A percentile compares a stretch with the other conserved stretches of the same genome.
These are phyloP conservation scores for Drosophila longiperda DNA, from an alignment of 2,888 invertebrate species.

Conservation along the genomic window DNA sequence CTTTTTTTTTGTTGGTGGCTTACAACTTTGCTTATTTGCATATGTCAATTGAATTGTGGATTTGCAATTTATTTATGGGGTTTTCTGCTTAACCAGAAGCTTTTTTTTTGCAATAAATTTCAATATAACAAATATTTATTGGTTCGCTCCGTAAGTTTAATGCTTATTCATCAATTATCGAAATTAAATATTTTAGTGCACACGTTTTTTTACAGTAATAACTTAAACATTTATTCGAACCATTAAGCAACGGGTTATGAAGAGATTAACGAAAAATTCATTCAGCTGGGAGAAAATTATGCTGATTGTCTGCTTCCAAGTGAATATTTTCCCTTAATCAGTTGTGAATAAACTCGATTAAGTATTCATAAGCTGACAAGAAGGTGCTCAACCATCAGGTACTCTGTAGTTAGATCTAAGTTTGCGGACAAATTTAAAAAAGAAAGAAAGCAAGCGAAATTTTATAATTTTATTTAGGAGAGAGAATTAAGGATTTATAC, in stretches of 20 bases:
- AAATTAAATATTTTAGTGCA: slow-evolving; percentile 43
- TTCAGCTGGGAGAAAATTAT: neutral
- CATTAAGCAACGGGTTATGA: slow-evolving; percentile 50
- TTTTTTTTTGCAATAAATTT: slow-evolving; percentile 5
- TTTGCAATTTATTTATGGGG: neutral
- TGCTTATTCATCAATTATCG: slow-evolving; percentile 42
- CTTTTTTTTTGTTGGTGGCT: neutral
- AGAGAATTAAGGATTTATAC: neutral
- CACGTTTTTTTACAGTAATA: slow-evolving; percentile 12
- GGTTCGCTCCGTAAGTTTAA: slow-evolving; percentile 1
- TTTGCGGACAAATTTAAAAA: neutral
- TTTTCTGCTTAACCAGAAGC: neutral
- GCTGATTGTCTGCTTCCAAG: slow-evolving; percentile 12
- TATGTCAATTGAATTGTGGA: slow-evolving; percentile 30
- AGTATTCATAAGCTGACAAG: neutral
- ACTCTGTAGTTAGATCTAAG: neutral
- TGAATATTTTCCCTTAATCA: slow-evolving; percentile 24
- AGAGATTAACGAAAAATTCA: slow-evolving; percentile 52
- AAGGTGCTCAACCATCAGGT: neutral
- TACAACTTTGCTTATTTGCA: slow-evolving; percentile 2
- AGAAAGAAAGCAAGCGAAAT: fast-evolving
- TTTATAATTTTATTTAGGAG: neutral
- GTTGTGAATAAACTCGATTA: slow-evolving; percentile 15
- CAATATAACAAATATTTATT: slow-evolving; percentile 14
- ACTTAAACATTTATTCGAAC: slow-evolving; percentile 51